These are phyloP conservation scores for Corythoichthys intestinalis DNA, from an alignment of 2,113 vertebrate species.

Conservation along the genomic window DNA sequence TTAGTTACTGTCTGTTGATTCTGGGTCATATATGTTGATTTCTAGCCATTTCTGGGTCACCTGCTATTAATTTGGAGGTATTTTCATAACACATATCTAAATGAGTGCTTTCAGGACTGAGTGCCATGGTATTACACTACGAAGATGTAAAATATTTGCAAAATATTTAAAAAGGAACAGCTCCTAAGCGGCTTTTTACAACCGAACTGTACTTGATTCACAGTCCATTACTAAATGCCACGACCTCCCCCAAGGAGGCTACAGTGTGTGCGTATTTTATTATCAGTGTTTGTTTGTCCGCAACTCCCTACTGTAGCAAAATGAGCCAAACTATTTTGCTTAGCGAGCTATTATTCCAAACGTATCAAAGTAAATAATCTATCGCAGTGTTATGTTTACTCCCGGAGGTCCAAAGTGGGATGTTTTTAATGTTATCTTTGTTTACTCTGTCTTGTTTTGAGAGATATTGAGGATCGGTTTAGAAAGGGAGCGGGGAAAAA, in stretches of 20 bases:
- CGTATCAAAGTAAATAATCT: background rate
- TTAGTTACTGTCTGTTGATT: no score
- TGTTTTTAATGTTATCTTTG: background rate
- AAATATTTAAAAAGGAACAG: no score
- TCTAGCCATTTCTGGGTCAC: no score
- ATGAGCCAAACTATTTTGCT: background rate
- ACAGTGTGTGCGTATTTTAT: background rate
- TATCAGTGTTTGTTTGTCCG: background rate
- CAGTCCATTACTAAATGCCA: background rate
- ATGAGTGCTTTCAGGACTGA: no score
- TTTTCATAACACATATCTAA: no score
- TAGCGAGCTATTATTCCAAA: background rate
- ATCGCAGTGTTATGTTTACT: background rate
- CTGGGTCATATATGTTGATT: no score
- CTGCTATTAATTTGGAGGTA: no score
- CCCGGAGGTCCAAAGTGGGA: background rate
- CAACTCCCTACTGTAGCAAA: background rate
- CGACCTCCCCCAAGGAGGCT: background rate
- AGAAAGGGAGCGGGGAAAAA: background rate
- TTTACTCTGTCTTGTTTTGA: background rate
- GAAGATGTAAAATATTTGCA: no score
- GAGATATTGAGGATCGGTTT: background rate
- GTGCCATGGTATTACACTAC: no score
- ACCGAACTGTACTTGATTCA: no score
- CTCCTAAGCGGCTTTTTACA: no score